phyloP scores from a whole-genome alignment of 2,113 vertebrate species.

The Trogon melanurus region DNA sequence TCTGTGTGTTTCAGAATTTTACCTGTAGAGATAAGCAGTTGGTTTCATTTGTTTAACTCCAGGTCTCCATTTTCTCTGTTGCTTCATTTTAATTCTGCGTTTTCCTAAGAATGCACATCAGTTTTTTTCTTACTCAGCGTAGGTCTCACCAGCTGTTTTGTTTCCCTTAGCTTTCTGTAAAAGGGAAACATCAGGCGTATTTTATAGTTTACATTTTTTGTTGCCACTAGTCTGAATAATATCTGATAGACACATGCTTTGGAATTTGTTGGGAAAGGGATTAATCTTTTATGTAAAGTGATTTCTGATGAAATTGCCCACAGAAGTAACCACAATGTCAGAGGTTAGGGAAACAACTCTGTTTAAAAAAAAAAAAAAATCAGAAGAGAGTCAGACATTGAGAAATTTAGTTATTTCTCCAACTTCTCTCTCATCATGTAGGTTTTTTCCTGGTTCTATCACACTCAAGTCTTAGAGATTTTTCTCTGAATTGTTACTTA shows the following conservation, averaged over 20 bases:
- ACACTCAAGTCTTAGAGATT: neutral
- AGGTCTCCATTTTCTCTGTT: neutral
- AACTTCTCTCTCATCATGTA: neutral
- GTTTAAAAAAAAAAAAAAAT: neutral
- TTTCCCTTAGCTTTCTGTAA: neutral
- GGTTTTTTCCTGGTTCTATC: neutral
- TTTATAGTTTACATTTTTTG: slow-evolving; percentile 10
- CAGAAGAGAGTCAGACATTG: neutral
- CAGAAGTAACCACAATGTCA: neutral
- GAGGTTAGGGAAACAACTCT: neutral
- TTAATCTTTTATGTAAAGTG: slow-evolving; percentile 10
- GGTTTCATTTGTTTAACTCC: neutral
- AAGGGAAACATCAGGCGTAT: neutral
- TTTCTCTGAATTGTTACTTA: neutral
- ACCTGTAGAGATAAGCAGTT: neutral
- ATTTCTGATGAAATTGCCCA: slow-evolving; percentile 8
- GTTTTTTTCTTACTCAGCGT: neutral
- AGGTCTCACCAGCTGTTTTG: neutral
- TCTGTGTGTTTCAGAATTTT: neutral
- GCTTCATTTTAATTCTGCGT: neutral
- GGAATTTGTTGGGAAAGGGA: neutral
- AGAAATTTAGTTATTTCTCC: neutral
- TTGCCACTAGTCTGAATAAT: slow-evolving; percentile 2
- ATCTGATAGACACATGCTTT: neutral
- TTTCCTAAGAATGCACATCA: neutral